phyloP scores from a whole-genome alignment of 2,113 vertebrate genomes.

The Herpetotheres cachinnans region DNA sequence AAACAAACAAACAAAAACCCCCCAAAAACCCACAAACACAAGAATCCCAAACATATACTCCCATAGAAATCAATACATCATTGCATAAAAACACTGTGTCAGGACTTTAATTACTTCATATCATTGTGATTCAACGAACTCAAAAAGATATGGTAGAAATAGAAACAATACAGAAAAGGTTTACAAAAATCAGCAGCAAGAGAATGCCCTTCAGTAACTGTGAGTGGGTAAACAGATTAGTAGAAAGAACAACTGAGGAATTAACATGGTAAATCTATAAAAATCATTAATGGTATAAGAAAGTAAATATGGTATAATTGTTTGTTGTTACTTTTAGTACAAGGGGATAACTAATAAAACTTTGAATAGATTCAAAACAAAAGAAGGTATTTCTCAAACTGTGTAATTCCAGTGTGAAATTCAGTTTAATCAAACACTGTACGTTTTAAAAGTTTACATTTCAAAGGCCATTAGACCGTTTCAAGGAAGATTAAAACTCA shows the following conservation, averaged over 20 bases:
- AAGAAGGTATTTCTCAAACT: background rate
- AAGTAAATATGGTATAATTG: background rate
- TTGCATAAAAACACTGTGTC: background rate
- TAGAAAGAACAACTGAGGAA: background rate
- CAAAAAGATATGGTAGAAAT: background rate
- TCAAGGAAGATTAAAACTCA: background rate
- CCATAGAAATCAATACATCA: background rate
- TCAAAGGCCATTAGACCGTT: background rate
- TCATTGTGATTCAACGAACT: background rate
- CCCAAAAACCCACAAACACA: background rate
- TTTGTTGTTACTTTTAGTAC: background rate
- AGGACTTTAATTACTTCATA: background rate
- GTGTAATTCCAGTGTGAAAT: background rate
- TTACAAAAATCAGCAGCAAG: background rate
- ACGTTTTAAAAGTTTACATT: background rate
- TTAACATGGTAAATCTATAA: background rate
- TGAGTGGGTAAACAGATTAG: background rate
- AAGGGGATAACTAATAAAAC: background rate
- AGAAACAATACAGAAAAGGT: background rate
- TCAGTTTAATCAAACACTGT: background rate
- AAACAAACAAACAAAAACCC: background rate
- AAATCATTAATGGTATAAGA: background rate
- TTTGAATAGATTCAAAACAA: background rate
- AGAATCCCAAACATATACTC: background rate
- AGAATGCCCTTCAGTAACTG: background rate